Base-by-base conservation (phyloP, 2,113 vertebrate species). In the Crotophaga sulcirostris region DNA sequence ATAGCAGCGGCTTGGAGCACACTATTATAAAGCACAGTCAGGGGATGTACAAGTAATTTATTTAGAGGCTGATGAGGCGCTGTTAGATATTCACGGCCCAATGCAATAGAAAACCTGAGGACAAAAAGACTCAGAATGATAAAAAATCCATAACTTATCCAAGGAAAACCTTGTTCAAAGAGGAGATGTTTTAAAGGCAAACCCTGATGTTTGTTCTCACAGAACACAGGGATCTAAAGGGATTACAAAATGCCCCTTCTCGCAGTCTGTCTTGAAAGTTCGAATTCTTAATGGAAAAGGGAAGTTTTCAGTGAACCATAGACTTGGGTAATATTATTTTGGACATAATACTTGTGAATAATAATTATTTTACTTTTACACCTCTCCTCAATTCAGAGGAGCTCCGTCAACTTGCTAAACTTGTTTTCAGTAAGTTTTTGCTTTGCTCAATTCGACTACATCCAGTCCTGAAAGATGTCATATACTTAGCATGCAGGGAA, bases 11-110 rank as follows among this genome's bases (percentile, higher is more conserved):
- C 84, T 85, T n/a, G 38, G 63, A 87, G 90, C 82, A 76, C 11
- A 1, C 42, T 66, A 9, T 78, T 68, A 34, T 6, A 55, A 80
- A 95, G 70, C 67, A 23, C 76, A 78, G 69, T 29, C 81, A 89
- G 87, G 89, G 84, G 69, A 95, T 26, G 58, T 18, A 45, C 16
- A 66, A 86, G 63, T 55, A 26, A 97, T 93, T 91, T 89, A 79
- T 83, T 77, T 38, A 25, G 56, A 91, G 42, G 31, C 84, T 83
- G 91, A 66, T 33, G 82, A 94, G 63, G 47, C 64, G 67, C 67
- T 79, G 49, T 49, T 91, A 76, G 93, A 83, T 93, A 91, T 91
- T 91, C 84, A 79, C 4, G 28, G 52, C 36, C 58, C 62, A 62
- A 52, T 3, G 10, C 75, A 66, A 54, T 0, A 72, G 70, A 89